phyloP scores from a whole-genome alignment of 2,797 vertebrate genomes.

The Anableps anableps region DNA sequence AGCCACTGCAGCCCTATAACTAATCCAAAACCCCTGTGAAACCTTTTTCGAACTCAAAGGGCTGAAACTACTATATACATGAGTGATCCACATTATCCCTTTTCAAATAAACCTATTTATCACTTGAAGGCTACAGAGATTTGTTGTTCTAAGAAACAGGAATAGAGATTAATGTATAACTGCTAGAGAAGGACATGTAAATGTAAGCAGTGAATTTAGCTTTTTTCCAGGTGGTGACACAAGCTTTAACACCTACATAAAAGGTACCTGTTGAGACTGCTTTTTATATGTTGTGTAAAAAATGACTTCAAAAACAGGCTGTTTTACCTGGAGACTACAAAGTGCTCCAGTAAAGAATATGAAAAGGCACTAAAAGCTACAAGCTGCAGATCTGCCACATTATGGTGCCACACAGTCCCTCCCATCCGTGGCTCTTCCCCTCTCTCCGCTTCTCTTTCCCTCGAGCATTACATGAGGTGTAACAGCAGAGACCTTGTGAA shows the following conservation, averaged over 20 bases:
- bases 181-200: neutral
- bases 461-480: conserved; percentile 57
- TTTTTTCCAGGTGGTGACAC: neutral
- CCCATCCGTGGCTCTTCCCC: neutral
- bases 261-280: neutral
- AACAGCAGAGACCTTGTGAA: conserved; percentile 69
- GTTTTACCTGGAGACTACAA: conserved; percentile 17
- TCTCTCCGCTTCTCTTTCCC: conserved; percentile 16
- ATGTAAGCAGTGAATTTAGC: neutral
- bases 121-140: neutral
- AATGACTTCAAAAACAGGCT: neutral
- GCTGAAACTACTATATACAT: neutral
- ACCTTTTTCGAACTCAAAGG: neutral
- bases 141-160: neutral
- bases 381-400: conserved; percentile 51
- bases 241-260: neutral
- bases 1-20: neutral
- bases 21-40: neutral
- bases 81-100: neutral
- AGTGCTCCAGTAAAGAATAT: conserved; percentile 43
- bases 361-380: conserved; percentile 46
- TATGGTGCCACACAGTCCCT: conserved; percentile 29
- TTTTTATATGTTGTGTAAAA: neutral
- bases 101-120: neutral
- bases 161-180: neutral